phyloP scores from a whole-genome alignment of 2,797 vertebrate genomes.

The Bufotes viridis region DNA sequence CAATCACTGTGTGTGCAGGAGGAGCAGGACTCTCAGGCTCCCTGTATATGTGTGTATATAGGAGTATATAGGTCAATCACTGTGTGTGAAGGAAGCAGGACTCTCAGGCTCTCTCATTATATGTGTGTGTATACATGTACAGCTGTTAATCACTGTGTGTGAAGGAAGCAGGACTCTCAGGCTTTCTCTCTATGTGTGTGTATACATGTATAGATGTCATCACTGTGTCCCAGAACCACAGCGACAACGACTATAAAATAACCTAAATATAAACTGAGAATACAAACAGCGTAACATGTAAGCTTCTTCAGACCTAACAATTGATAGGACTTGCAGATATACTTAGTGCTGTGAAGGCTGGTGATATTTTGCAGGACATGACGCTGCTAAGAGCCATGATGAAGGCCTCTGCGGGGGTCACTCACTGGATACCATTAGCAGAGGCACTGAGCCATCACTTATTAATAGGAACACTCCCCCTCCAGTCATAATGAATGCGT shows the following conservation, averaged over 20 bases:
- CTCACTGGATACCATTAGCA: slow-evolving; percentile 43
- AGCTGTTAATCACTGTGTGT: no score
- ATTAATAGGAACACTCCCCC: slow-evolving; percentile 56
- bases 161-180: background rate
- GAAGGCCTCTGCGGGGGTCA: slow-evolving; percentile 23
- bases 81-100: no score
- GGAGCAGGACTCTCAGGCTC: no score
- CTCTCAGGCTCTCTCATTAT: no score
- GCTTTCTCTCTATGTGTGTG: no score
- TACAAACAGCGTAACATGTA: background rate
- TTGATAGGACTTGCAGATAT: background rate
- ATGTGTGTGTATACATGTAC: no score
- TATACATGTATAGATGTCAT: no score
- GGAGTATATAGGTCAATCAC: no score
- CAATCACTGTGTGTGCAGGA: no score
- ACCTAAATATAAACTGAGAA: background rate
- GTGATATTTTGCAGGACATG: background rate
- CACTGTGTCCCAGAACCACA: no score
- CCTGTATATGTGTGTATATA: background rate
- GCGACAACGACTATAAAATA: background rate
- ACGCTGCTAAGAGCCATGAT: background rate
- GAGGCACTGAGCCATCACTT: slow-evolving; percentile 55
- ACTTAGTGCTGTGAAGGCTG: background rate
- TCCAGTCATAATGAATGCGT: slow-evolving; percentile 42
- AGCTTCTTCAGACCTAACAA: background rate